Evolutionary conservation across 2,113 vertebrate species (phyloP), one percentile per base, ranked within the genome.

Genomic region (Silurus glanis): DNA sequence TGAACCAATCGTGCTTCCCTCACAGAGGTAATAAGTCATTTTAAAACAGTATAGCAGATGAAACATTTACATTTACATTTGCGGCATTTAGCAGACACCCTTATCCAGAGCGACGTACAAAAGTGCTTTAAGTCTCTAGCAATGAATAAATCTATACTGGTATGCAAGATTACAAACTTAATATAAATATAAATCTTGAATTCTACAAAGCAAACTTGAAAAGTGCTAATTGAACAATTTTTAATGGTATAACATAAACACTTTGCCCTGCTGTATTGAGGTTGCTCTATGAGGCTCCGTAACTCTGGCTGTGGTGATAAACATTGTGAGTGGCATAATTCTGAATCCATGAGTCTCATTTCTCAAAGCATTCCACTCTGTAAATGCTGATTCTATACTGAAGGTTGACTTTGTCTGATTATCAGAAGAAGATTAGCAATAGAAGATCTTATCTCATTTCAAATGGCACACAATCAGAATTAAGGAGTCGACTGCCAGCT

Each of bases 261-360:
- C 23, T 56, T 16, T 75, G 9, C 25, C 8, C 28, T 51, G 62
- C 67, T 58, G 49, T 5, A 28, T 69, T 79, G 49, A 83, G 4
- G 58, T 7, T 61, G 71, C 71, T 85, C 71, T 59, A 62, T 61
- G 51, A 62, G 61, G 62, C 79, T 19, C 83, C 67, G 64, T 78
- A 82, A 51, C 10, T 56, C 83, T 84, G 49, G 66, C n/a, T 49
- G 16, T 49, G 4, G 49, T 75, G 5, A n/a, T 51, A 75, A 53
- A 53, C 47, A 75, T 23, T 51, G 71, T 74, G 19, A 51, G 71
- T 7, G 9, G 47, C 72, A 51, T 10, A 75, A 59, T 78, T 53
- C 5, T 25, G 3, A 56, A 51, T 75, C 12, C 37, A 5, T 45
- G 13, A 17, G 1, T 28, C 2, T 49, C 1, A 67, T 25, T 81